phyloP scores from a whole-genome alignment of 2,797 vertebrate species.

The Syngnathus rostellatus region DNA sequence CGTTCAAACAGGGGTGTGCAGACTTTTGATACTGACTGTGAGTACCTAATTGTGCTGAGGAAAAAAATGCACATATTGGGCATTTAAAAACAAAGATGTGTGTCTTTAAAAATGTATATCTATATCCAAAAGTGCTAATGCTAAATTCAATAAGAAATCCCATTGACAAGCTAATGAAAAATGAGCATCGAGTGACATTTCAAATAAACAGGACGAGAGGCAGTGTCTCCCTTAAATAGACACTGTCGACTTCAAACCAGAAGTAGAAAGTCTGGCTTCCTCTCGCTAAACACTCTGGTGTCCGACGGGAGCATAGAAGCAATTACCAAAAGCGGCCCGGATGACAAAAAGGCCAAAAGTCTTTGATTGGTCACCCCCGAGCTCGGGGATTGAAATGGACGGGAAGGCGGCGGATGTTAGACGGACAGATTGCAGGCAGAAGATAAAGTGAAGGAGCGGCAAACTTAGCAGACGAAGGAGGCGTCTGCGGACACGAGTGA shows the following conservation, averaged over 20 bases:
- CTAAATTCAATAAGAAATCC: too few relatives aligned
- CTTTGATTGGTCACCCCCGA: constrained; percentile 26
- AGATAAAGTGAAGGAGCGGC: constrained; percentile 33
- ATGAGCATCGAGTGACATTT: too few relatives aligned
- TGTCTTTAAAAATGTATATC: too few relatives aligned
- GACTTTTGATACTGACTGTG: too few relatives aligned
- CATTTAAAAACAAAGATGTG: too few relatives aligned
- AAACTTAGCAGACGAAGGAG: constrained; percentile 42
- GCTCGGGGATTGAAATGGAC: constrained; percentile 41
- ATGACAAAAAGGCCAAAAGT: constrained; percentile 36
- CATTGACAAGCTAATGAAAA: too few relatives aligned
- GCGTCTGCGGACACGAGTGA: constrained; percentile 46
- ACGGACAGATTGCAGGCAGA: constrained; percentile 23
- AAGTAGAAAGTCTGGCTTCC: neutral
- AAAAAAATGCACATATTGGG: too few relatives aligned
- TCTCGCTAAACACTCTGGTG: constrained; percentile 20
- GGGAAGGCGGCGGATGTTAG: constrained; percentile 3
- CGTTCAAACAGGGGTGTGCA: too few relatives aligned
- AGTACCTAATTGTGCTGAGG: too few relatives aligned
- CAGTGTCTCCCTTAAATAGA: neutral
- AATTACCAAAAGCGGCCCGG: constrained; percentile 34
- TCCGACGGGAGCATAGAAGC: constrained; percentile 26
- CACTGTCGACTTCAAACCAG: neutral
- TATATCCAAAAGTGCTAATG: too few relatives aligned
- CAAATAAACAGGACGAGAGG: too few relatives aligned